Percentiles rank a stretch among this genome's conserved stretches.
Evolutionary conservation across 2,113 vertebrate genomes (phyloP).

Genomic region (Cheilinus undulatus): DNA sequence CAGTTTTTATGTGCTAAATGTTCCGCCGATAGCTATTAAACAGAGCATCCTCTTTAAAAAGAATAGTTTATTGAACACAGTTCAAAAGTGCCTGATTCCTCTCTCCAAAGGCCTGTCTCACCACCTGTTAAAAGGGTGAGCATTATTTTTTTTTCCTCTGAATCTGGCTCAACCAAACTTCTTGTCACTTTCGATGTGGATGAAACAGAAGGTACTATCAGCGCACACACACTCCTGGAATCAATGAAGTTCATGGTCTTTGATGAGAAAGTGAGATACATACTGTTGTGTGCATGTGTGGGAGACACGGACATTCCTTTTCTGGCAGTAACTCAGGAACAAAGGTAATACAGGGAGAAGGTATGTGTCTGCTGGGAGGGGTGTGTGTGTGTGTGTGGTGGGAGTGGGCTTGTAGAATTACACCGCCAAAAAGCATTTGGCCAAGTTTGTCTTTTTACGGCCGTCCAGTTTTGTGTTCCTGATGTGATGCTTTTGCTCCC

Average conservation of each 20-base stretch:
- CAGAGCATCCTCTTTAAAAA: not conserved
- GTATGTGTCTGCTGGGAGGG: constrained; percentile 49
- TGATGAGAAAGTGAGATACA: constrained; percentile 63
- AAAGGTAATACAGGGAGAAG: constrained; percentile 77
- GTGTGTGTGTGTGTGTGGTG: constrained; percentile 49
- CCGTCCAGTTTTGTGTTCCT: constrained; percentile 81
- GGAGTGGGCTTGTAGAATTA: constrained; percentile 55
- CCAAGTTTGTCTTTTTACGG: constrained; percentile 83
- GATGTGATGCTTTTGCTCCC: constrained; percentile 80
- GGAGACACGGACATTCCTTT: constrained; percentile 73
- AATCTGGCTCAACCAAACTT: constrained; percentile 1
- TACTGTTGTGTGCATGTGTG: constrained; percentile 30
- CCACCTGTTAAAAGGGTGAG: constrained; percentile 21
- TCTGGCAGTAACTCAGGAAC: constrained; percentile 82
- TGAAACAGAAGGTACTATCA: not conserved
- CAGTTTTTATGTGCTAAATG: not conserved
- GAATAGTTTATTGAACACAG: not conserved
- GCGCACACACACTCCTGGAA: constrained; percentile 19
- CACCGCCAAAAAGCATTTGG: constrained; percentile 80
- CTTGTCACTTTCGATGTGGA: constrained; percentile 12
- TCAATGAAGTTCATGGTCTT: constrained; percentile 79
- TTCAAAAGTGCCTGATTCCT: not conserved
- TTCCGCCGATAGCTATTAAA: not conserved
- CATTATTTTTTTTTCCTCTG: constrained; percentile 8
- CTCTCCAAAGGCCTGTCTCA: constrained; percentile 6